These are phyloP conservation scores for Ceratina australensis DNA, from an alignment of 1,140 invertebrate species.

Conservation along the genomic window DNA sequence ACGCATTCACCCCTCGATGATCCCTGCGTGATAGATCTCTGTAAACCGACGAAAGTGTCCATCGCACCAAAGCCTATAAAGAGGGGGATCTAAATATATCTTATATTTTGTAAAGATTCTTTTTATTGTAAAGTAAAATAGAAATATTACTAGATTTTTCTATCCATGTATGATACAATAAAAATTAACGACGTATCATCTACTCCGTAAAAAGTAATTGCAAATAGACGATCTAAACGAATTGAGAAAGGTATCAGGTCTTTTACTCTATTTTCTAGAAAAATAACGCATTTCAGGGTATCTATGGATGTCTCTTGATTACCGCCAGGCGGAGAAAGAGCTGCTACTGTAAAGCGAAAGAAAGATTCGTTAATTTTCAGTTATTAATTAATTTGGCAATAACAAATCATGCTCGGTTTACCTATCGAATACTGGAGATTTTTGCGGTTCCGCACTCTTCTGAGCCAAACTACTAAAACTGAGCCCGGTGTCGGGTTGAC, in stretches of 20 bases:
- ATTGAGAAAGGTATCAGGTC: not conserved
- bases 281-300: slow-evolving; percentile 27
- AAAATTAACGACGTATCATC: not conserved
- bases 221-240: slow-evolving; percentile 18
- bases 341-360: slow-evolving; percentile 69
- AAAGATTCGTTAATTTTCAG: slow-evolving; percentile 1
- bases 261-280: not conserved
- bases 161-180: not conserved
- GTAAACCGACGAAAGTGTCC: slow-evolving; percentile 93
- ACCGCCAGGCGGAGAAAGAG: slow-evolving; percentile 76
- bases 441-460: slow-evolving; percentile 69
- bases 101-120: slow-evolving; percentile 31
- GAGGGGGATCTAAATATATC: slow-evolving; percentile 82
- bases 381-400: not conserved
- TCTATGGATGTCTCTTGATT: slow-evolving; percentile 19
- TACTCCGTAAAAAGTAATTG: slow-evolving; percentile 35
- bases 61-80: slow-evolving; percentile 93
- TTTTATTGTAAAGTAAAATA: slow-evolving; percentile 31
- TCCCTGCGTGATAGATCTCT: slow-evolving; percentile 88
- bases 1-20: slow-evolving; percentile 80
- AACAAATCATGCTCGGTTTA: slow-evolving; percentile 44
- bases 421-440: slow-evolving; percentile 71
- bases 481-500: slow-evolving; percentile 71
- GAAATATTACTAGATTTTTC: not conserved
- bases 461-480: slow-evolving; percentile 76